These are phyloP conservation scores for Hydropsyche tenuis DNA, from an alignment of 1,140 invertebrate species.

Conservation along the genomic window DNA sequence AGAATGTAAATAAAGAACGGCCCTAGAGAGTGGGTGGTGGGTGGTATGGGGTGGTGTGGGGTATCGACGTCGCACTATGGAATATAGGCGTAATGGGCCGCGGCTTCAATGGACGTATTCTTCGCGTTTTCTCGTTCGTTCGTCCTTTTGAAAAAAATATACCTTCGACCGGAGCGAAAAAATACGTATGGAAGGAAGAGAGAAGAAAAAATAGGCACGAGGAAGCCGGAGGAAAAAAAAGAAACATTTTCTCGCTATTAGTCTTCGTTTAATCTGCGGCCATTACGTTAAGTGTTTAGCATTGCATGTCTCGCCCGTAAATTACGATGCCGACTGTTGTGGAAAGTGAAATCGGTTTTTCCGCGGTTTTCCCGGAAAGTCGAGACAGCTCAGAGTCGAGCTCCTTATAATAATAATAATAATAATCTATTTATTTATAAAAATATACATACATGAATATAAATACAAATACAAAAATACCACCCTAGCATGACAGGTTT, in stretches of 20 bases:
- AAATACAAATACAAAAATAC: too few species aligned
- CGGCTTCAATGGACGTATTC: conserved; percentile 10
- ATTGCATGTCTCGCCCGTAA: conserved; percentile 36
- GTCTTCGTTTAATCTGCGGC: conserved; percentile 46
- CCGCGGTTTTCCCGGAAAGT: neutral
- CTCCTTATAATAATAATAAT: too few species aligned
- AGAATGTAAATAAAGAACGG: conserved; percentile 47
- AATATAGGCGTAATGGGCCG: conserved; percentile 34
- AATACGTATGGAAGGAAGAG: neutral
- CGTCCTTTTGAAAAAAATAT: neutral
- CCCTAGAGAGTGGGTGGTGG: conserved; percentile 18
- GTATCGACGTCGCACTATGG: neutral
- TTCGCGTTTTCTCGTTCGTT: neutral
- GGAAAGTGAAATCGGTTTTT: neutral
- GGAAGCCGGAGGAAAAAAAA: conserved; percentile 27
- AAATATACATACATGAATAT: too few species aligned
- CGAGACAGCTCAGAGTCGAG: neutral
- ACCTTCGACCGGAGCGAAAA: neutral
- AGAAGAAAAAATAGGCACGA: neutral
- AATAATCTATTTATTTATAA: too few species aligned
- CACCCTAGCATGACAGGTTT: too few species aligned
- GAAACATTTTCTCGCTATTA: conserved; percentile 47
- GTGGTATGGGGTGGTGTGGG: neutral
- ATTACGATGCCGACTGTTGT: conserved; percentile 2
- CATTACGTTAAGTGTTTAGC: conserved; percentile 47